Evolutionary conservation across 2,888 invertebrate species (phyloP), one percentile per base, ranked within the genome.

Genomic region (Dermolepida albohirtum): DNA sequence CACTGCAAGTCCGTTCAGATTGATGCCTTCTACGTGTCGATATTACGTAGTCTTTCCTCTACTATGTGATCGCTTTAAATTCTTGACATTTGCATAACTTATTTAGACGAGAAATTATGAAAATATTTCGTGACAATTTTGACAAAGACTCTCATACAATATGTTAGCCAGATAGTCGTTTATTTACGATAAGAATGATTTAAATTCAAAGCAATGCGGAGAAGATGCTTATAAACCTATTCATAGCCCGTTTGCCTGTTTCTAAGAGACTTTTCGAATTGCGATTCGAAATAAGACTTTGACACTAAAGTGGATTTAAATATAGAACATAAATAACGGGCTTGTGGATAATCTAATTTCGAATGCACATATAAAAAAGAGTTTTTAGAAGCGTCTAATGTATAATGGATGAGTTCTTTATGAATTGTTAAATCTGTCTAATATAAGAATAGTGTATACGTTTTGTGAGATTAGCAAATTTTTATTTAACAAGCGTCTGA

Each of bases 11-110:
- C 68, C 57, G 64, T 41, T 71, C 71, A 70, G 72, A 75, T 75
- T 74, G 75, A 76, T 76, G 76, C 71, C 70, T 64, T 64, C 55
- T 70, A 76, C 76, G 75, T 76, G 76, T 72, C 73, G 68, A 71
- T 72, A 73, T 73, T 73, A 74, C 70, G 70, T 66, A 51, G 59
- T 65, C 73, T 72, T 73, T 72, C 70, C 16, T 49, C 17, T 17
- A 17, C 22, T 22, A 44, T 27, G 14, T 44, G n/a, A 12, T 16
- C 12, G 44, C 14, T 14, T n/a, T 10, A 14, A 59, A 59, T 59
- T 34, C 47, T 62, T 62, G 47, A 49, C 59, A 62, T 62, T 39
- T 14, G 16, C 49, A 39, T 49, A 62, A 39, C 59, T 49, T 62
- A 47, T 49, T 62, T 62, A 62, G 34, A 8, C 14, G 47, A 11